phyloP scores from a whole-genome alignment of 2,113 vertebrate genomes.

The Pyrgilauda ruficollis region DNA sequence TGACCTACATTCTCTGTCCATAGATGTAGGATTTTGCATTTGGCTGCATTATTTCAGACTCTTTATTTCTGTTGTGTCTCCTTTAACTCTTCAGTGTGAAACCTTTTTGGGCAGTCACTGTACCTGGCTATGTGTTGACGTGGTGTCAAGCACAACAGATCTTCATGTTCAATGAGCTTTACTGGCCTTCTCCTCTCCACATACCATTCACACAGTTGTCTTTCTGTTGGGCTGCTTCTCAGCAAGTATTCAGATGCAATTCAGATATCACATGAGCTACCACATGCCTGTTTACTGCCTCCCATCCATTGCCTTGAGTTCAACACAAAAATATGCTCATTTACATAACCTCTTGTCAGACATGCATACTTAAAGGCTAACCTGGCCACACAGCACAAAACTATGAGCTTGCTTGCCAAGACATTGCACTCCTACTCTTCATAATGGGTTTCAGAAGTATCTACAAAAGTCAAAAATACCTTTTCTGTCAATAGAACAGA shows the following conservation, averaged over 20 bases:
- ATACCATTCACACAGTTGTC: background rate
- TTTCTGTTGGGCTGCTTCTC: background rate
- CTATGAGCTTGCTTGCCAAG: background rate
- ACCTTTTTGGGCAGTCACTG: background rate
- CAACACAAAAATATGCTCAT: background rate
- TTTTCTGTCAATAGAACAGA: background rate
- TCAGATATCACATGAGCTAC: background rate
- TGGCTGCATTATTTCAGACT: background rate
- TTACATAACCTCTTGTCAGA: conserved; percentile 45
- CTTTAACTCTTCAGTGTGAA: background rate
- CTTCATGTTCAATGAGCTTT: background rate
- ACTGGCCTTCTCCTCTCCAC: background rate
- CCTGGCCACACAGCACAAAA: conserved; percentile 20
- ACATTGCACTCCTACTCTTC: background rate
- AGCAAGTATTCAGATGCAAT: background rate
- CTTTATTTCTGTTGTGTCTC: background rate
- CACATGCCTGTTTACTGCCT: conserved; percentile 6
- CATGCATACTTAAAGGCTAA: conserved; percentile 11
- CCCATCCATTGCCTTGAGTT: background rate
- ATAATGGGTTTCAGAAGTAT: background rate
- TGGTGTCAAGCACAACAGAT: background rate
- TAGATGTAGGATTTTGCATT: background rate
- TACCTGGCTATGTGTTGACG: background rate
- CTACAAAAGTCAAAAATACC: background rate
- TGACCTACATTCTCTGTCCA: background rate